Conservation (phyloP, 64 coral and sea anemone genomes). For the Stichodactyla mertensii region DNA sequence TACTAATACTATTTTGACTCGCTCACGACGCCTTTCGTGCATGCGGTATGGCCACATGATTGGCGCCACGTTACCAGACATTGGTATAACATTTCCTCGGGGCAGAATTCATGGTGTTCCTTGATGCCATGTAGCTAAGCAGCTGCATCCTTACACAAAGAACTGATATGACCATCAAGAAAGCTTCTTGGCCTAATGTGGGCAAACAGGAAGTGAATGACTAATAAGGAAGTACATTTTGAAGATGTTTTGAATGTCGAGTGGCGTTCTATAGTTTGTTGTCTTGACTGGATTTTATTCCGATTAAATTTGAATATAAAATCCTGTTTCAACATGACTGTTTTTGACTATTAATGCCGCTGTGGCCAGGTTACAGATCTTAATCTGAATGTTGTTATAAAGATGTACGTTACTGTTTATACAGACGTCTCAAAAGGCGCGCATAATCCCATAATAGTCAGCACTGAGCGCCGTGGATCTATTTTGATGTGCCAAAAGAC, state of each 20-base stretch:
- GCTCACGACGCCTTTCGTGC: no score
- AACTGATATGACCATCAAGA: neutral
- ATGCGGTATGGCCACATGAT: no score
- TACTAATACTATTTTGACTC: no score
- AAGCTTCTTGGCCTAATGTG: neutral
- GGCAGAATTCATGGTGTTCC: neutral
- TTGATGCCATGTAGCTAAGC: neutral
- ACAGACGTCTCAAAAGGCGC: neutral
- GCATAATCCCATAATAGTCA: neutral
- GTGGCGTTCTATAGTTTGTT: neutral
- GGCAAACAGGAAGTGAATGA: neutral
- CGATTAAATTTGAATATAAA: neutral
- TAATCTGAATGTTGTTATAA: neutral
- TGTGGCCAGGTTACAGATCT: neutral
- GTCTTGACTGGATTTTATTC: neutral
- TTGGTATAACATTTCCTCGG: neutral
- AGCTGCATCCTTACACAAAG: neutral
- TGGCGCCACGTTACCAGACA: no score
- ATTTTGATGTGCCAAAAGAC: neutral
- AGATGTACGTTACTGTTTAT: neutral
- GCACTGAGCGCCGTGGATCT: neutral
- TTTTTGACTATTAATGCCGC: neutral
- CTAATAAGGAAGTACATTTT: neutral
- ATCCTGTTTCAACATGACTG: neutral
- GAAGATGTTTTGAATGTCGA: neutral